phyloP scores from a whole-genome alignment of 2,888 invertebrate species.

The Lepas anatifera region DNA sequence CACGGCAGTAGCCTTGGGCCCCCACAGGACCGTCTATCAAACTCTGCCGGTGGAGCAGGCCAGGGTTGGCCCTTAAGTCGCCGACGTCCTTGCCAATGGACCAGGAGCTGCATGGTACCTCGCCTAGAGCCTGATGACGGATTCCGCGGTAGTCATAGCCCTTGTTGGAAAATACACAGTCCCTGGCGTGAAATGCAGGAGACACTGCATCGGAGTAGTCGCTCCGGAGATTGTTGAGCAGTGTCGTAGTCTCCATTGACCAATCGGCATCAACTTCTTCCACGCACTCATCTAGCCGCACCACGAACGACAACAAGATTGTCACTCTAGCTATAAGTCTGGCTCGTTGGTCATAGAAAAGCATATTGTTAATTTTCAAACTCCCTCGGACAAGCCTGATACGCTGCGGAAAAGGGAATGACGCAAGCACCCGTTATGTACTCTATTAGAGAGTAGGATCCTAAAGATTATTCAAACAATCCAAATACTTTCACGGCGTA shows the following conservation, averaged over 20 bases:
- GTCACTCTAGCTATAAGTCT: too few relatives aligned
- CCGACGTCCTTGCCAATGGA: not conserved
- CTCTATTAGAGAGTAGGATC: too few relatives aligned
- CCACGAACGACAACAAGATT: too few relatives aligned
- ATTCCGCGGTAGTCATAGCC: slow-evolving; percentile 8
- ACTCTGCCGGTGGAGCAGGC: not conserved
- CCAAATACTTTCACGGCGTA: too few relatives aligned
- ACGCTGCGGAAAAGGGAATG: too few relatives aligned
- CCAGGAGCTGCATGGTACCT: not conserved
- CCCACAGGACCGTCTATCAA: not conserved
- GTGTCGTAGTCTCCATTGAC: not conserved
- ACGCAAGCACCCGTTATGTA: too few relatives aligned
- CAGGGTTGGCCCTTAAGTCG: not conserved
- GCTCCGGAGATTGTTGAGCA: not conserved
- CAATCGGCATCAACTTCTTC: not conserved
- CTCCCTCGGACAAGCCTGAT: too few relatives aligned
- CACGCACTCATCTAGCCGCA: too few relatives aligned
- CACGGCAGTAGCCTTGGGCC: not conserved
- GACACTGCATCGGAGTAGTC: not conserved
- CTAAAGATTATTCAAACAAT: too few relatives aligned
- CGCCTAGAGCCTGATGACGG: not conserved
- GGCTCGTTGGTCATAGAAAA: too few relatives aligned
- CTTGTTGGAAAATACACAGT: not conserved
- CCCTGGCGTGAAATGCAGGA: not conserved
- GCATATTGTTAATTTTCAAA: too few relatives aligned